phyloP scores from a whole-genome alignment of 2,113 vertebrate genomes.

The Thymallus thymallus region DNA sequence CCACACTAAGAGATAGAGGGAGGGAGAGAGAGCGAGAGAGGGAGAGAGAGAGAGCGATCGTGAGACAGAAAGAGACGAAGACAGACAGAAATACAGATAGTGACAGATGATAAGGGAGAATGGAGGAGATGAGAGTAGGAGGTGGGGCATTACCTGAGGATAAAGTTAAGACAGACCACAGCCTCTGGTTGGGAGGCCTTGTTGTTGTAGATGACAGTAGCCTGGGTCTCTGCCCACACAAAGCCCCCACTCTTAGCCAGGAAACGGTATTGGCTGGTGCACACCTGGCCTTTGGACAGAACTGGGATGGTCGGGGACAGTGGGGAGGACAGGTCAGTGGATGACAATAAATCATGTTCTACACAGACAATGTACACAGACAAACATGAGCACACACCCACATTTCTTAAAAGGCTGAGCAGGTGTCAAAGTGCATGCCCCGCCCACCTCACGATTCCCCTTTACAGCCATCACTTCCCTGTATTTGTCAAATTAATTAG shows the following conservation, averaged over 20 bases:
- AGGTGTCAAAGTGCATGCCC: too few species aligned
- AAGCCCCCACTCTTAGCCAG: slow-evolving; percentile 83
- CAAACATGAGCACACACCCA: neutral
- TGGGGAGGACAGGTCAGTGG: too few species aligned
- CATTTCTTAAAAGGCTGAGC: too few species aligned
- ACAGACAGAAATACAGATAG: neutral
- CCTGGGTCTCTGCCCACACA: slow-evolving; percentile 87
- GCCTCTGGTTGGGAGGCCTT: slow-evolving; percentile 81
- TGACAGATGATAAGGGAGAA: too few species aligned
- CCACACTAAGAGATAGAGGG: slow-evolving; percentile 62
- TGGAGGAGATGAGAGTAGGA: neutral
- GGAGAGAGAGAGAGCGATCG: too few species aligned
- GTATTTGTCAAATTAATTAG: too few species aligned
- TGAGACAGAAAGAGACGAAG: too few species aligned
- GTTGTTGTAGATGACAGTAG: slow-evolving; percentile 85
- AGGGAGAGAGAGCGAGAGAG: neutral
- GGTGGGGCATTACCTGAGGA: slow-evolving; percentile 76
- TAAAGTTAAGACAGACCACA: slow-evolving; percentile 84
- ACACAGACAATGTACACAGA: neutral
- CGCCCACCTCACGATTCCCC: too few species aligned
- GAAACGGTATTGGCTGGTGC: slow-evolving; percentile 83
- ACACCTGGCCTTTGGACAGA: slow-evolving; percentile 86
- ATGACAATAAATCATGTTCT: neutral
- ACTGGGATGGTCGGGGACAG: slow-evolving; percentile 66
- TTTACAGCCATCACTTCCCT: too few species aligned